Percentiles rank a stretch among this genome's conserved stretches.
These are phyloP conservation scores for Actias luna DNA, from an alignment of 2,888 invertebrate genomes.

Conservation along the genomic window DNA sequence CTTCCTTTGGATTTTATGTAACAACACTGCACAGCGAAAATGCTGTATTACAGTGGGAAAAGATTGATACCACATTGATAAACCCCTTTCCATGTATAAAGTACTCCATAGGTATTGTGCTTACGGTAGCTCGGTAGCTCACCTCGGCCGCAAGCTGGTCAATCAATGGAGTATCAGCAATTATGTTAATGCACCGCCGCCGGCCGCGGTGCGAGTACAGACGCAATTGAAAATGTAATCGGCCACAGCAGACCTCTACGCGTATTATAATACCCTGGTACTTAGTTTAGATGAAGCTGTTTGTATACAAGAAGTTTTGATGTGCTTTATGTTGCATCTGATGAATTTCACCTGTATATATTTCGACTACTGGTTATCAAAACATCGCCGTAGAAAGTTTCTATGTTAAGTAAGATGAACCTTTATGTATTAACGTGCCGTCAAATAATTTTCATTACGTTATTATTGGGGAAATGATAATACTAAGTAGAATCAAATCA, in stretches of 20 bases:
- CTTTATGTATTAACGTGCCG: no score
- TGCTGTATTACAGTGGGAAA: no score
- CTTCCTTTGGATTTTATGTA: no score
- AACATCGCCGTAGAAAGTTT: no score
- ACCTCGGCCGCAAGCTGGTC: slow-evolving; percentile 54
- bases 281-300: slow-evolving; percentile 34
- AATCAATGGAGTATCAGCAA: slow-evolving; percentile 77
- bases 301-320: background rate
- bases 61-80: no score
- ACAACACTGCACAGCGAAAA: no score
- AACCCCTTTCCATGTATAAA: background rate
- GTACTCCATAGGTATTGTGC: slow-evolving; percentile 33
- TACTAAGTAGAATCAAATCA: no score
- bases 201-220: slow-evolving; percentile 54
- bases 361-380: background rate
- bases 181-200: slow-evolving; percentile 77
- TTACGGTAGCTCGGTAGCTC: slow-evolving; percentile 34
- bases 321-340: background rate
- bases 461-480: no score
- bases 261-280: slow-evolving; percentile 53
- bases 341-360: background rate
- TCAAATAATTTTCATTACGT: no score
- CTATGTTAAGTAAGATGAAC: no score
- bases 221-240: slow-evolving; percentile 67
- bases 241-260: slow-evolving; percentile 52